These are phyloP conservation scores for Noctua janthe DNA, from an alignment of 2,888 invertebrate genomes.

Conservation along the genomic window DNA sequence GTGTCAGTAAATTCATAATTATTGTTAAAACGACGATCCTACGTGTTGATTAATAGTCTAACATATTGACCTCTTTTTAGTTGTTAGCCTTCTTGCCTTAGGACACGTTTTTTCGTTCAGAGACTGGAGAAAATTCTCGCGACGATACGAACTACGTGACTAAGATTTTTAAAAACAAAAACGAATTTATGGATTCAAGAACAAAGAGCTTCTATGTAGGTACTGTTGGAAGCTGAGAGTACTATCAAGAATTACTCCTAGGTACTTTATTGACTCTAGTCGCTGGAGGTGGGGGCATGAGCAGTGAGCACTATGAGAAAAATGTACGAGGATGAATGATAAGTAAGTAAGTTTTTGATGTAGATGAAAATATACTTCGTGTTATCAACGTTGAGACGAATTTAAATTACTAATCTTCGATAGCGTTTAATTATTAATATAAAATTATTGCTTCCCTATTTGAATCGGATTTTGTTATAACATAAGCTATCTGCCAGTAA, in stretches of 20 bases:
- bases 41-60: not conserved
- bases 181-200: too few species aligned
- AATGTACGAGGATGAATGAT: not conserved
- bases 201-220: too few species aligned
- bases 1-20: not conserved
- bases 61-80: not conserved
- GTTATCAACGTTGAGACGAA: not conserved
- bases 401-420: not conserved
- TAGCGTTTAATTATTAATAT: too few species aligned
- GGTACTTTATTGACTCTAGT: not conserved
- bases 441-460: too few species aligned
- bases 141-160: too few species aligned
- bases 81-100: not conserved
- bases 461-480: too few species aligned
- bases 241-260: not conserved
- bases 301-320: not conserved
- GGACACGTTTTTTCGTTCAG: not conserved
- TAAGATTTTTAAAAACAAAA: too few species aligned
- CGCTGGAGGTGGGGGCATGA: not conserved
- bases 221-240: not conserved
- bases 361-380: not conserved
- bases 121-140: not conserved
- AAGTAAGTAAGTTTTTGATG: not conserved
- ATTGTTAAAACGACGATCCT: not conserved
- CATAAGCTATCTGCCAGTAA: too few species aligned